A percentile compares a stretch with the other conserved stretches of the same genome.
These are phyloP conservation scores for Lithophane semibrunnea DNA, from an alignment of 2,888 invertebrate genomes.

Conservation along the genomic window DNA sequence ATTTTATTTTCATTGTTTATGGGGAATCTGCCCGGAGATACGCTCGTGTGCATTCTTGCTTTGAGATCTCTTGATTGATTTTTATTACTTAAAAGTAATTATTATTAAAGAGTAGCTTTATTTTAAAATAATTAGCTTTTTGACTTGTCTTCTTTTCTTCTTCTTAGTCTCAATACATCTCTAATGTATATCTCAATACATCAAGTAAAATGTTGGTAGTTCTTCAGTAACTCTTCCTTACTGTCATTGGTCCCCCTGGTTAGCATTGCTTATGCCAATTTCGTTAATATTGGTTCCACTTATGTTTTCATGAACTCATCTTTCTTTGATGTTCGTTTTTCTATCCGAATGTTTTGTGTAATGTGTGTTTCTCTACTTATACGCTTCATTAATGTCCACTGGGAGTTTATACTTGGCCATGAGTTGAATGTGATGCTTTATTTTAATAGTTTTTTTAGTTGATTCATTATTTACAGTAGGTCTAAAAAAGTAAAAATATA, in stretches of 20 bases:
- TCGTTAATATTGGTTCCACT: background rate
- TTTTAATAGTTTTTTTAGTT: background rate
- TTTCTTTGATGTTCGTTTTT: background rate
- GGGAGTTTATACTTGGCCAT: slow-evolving; percentile 40
- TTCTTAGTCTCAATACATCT: background rate
- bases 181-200: no score
- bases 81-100: background rate
- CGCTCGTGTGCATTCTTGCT: slow-evolving; percentile 1
- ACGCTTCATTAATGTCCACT: slow-evolving; percentile 19
- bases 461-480: background rate
- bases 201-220: background rate
- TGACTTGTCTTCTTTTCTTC: background rate
- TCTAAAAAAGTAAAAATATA: background rate
- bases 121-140: background rate
- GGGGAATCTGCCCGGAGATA: slow-evolving; percentile 3
- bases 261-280: background rate
- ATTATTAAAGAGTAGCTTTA: background rate
- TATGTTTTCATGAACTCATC: slow-evolving; percentile 8
- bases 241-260: background rate
- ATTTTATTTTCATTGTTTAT: slow-evolving; percentile 21
- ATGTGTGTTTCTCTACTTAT: background rate
- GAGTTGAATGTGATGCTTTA: slow-evolving; percentile 28
- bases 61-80: background rate
- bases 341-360: background rate
- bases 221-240: background rate